Evolutionary conservation across 2,888 invertebrate species (phyloP), one percentile per base, ranked within the genome.

Genomic region (Strigamia maritima): DNA sequence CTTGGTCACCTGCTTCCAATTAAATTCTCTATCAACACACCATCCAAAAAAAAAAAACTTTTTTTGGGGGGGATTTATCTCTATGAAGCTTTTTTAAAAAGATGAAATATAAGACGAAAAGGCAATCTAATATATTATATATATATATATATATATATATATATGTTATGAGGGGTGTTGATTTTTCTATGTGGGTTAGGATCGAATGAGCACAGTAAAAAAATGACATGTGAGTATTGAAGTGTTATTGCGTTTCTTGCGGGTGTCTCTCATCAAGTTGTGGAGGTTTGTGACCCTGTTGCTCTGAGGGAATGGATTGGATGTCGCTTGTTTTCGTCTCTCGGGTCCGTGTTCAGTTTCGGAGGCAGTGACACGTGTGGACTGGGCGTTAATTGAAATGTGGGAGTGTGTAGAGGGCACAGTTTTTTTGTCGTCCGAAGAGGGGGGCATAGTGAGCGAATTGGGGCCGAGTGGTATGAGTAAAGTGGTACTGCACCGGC

Each of bases 181-280:
- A 54, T 54, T 54, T 54, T 54, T 54, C 54, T 19, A 8, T 54
- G 16, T 54, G 22, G 54, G 54, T 19, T 19, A 54, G 54, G 54
- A 54, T 54, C 54, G 54, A 54, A 54, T 54, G 54, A 54, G 54
- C 19, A n/a, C n/a, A 54, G 54, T 54, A 54, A 54, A 54, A 54
- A 54, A 54, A 54, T 54, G 54, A 54, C 19, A 54, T 19, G 19
- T 54, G 54, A 54, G 54, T 54, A 54, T 54, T 54, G 54, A 54
- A 54, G 54, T 54, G 54, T 54, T 54, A 54, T 54, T 54, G 54
- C 54, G 54, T 54, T 54, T 54, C 54, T 54, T 54, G 54, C 54
- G 54, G 54, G 54, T 54, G 54, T 54, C 54, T 54, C 54, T 54
- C 54, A 54, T 54, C 54, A 54, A 54, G 54, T 54, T 54, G 54